These are phyloP conservation scores for Diphyllodes magnificus DNA, from an alignment of 2,113 vertebrate species.

Conservation along the genomic window DNA sequence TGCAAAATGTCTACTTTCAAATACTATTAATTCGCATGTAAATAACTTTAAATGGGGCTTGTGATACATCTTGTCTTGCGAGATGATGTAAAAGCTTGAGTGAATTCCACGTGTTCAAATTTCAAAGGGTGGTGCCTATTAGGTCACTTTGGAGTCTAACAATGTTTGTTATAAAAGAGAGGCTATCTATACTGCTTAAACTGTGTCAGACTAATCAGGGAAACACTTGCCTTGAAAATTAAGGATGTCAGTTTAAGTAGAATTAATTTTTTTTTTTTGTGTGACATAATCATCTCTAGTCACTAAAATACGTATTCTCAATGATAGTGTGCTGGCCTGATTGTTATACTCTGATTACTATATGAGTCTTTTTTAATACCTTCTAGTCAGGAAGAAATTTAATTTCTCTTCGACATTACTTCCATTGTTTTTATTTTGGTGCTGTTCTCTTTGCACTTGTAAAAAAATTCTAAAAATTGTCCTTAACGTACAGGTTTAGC, in stretches of 20 bases:
- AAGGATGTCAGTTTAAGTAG: not conserved
- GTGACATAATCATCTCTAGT: not conserved
- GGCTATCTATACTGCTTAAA: not conserved
- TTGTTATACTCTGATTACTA: not conserved
- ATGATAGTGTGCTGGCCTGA: not conserved
- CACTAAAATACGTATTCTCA: not conserved
- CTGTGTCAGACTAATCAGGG: not conserved
- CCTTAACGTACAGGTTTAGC: not conserved
- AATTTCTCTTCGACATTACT: not conserved
- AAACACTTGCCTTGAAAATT: constrained; percentile 12
- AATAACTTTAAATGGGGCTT: not conserved
- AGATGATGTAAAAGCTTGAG: not conserved
- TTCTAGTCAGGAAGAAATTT: not conserved
- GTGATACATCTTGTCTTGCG: not conserved
- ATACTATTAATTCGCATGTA: not conserved
- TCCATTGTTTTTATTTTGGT: not conserved
- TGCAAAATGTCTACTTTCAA: not conserved
- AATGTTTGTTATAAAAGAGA: not conserved
- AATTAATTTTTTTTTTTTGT: not conserved
- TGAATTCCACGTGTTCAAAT: not conserved
- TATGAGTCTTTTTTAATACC: not conserved
- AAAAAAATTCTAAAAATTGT: not conserved
- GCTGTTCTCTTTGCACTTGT: not conserved
- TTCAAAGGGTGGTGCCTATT: not conserved
- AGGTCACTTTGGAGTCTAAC: not conserved